These are phyloP conservation scores for Drosophila pandora DNA, from an alignment of 1,140 invertebrate species.

Conservation along the genomic window DNA sequence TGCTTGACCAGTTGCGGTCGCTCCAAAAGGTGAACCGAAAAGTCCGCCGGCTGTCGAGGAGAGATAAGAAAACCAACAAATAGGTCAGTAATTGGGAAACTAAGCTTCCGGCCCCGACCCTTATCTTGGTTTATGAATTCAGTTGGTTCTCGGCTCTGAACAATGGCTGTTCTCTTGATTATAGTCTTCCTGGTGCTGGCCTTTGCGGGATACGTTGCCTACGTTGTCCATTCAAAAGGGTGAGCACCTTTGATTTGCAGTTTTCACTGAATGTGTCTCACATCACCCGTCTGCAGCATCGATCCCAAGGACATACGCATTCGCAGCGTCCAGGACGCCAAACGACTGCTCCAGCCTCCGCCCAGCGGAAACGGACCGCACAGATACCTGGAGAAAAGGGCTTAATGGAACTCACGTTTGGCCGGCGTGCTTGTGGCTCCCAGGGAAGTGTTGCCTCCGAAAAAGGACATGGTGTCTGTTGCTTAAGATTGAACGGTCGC, in stretches of 20 bases:
- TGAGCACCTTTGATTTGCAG: slow-evolving; percentile 10
- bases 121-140: slow-evolving; percentile 1
- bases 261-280: not conserved
- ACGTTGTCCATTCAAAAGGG: slow-evolving; percentile 56
- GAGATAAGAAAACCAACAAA: slow-evolving; percentile 52
- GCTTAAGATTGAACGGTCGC: not conserved
- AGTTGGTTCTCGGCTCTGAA: slow-evolving; percentile 27
- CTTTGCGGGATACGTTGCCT: slow-evolving; percentile 41
- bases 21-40: slow-evolving; percentile 79
- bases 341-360: slow-evolving; percentile 45
- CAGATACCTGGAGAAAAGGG: slow-evolving; percentile 61
- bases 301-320: slow-evolving; percentile 59
- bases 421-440: slow-evolving; percentile 81
- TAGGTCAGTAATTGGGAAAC: slow-evolving; percentile 30
- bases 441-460: slow-evolving; percentile 74
- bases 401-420: slow-evolving; percentile 72
- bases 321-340: slow-evolving; percentile 50
- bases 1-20: slow-evolving; percentile 39
- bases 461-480: slow-evolving; percentile 68
- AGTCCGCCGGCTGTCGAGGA: slow-evolving; percentile 58
- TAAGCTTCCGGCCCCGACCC: not conserved
- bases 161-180: slow-evolving; percentile 34
- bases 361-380: slow-evolving; percentile 19
- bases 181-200: slow-evolving; percentile 26
- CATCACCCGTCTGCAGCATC: slow-evolving; percentile 32